Conservation (phyloP, 2,113 vertebrate genomes). For the Micromys minutus region DNA sequence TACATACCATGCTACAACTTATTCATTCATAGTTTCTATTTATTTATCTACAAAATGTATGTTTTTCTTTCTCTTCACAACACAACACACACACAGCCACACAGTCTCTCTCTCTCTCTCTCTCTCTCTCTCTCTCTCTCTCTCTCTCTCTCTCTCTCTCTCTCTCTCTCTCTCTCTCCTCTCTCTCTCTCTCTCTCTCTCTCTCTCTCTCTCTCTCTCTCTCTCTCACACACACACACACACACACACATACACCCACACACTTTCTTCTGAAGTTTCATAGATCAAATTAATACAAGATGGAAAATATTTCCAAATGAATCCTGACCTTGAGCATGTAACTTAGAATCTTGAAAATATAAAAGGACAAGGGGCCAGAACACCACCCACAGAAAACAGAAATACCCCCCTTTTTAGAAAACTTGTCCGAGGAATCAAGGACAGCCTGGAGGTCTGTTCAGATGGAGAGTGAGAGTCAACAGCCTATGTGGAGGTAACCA, state of each 20-base stretch:
- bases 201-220: too few species aligned
- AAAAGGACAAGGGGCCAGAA: not conserved
- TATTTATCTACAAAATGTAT: not conserved
- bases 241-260: not conserved
- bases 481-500: not conserved
- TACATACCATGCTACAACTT: not conserved
- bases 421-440: not conserved
- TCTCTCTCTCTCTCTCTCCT: too few species aligned
- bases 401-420: constrained; percentile 26
- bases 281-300: not conserved
- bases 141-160: too few species aligned
- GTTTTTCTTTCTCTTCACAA: not conserved
- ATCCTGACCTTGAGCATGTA: not conserved
- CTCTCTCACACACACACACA: not conserved
- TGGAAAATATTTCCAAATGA: not conserved
- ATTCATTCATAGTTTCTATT: not conserved
- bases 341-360: not conserved
- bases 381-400: not conserved
- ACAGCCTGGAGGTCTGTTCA: not conserved
- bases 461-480: not conserved
- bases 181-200: too few species aligned
- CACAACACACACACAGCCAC: not conserved
- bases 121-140: too few species aligned
- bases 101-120: too few species aligned
- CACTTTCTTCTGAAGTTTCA: not conserved